Conservation (phyloP, 2,888 invertebrate genomes). For the Harmothoe impar region DNA sequence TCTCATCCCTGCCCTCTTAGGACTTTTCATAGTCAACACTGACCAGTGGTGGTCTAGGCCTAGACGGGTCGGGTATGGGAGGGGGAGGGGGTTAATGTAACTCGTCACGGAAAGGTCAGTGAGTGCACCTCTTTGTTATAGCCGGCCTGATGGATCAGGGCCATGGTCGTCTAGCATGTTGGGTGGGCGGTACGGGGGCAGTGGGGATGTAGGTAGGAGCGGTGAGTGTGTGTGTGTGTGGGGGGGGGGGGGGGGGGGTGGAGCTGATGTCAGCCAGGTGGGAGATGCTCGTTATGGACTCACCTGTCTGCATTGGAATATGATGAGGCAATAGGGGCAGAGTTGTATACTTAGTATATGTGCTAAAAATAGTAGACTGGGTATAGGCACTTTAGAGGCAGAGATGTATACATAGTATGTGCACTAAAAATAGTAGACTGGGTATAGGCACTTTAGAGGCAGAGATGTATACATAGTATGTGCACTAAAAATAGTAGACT, state of each 20-base stretch:
- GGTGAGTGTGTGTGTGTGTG: background rate
- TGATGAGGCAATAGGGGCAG: no score
- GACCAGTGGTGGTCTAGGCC: background rate
- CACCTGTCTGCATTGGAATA: background rate
- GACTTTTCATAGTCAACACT: background rate
- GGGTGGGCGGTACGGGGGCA: background rate
- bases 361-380: no score
- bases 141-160: background rate
- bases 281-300: background rate
- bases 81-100: conserved; percentile 35
- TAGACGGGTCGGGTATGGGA: background rate
- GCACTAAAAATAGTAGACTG: no score
- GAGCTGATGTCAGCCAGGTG: conserved; percentile 28
- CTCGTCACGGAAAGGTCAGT: conserved; percentile 40
- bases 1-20: background rate
- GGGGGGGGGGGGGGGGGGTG: background rate
- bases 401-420: no score
- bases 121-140: background rate
- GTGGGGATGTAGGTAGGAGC: background rate
- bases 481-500: no score
- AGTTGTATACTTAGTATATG: no score
- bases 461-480: no score
- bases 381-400: no score
- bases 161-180: conserved; percentile 8
- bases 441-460: no score